Base-by-base conservation (phyloP, 1,140 invertebrate species). In the Schlechtendalia chinensis region DNA sequence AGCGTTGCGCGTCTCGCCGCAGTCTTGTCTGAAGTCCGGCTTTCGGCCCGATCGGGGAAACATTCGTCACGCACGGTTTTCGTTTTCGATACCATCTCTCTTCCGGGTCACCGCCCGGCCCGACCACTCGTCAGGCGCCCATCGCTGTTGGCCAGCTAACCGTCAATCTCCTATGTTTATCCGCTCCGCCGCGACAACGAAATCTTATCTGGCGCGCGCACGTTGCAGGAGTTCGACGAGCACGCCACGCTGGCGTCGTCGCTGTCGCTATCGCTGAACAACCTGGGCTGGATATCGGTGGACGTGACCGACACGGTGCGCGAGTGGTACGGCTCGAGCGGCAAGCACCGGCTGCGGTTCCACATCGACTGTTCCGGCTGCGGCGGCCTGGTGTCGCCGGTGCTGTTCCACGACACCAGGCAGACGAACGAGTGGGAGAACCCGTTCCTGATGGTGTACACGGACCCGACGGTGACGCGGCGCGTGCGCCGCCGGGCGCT, bases 361-460 rank as follows among this genome's bases (percentile, higher is more conserved):
- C 87, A 95, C 39, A 90, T 96, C 61, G 94, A 96, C 86, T 95
- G 94, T 86, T 91, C 91, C 81, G 93, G 93, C 22, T 95, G 94
- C 84, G 89, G 90, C n/a, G 89, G 89, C 82, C 89, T 89, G 83
- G 91, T 91, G 85, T 89, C 90, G 81, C 87, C 84, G 0, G 81
- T 83, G 5, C 81, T 85, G 19, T 85, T 85, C 82, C 83, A 83
- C 72, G 81, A 74, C 63, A 80, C 81, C 47, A 53, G 83, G 72
- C 65, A 79, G 67, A 65, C 63, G 19, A 81, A 74, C 82, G 89
- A 90, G 86, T 89, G 88, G 14, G 89, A 93, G 83, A 89, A 92
- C 47, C 94, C 94, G 63, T 95, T 96, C 86, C 88, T 97, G 65
- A 93, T 95, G 1, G 90, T 96, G 75, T 90, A 92, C 69, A 94